phyloP scores from a whole-genome alignment of 1,140 invertebrate species.

The Marisa cornuarietis region DNA sequence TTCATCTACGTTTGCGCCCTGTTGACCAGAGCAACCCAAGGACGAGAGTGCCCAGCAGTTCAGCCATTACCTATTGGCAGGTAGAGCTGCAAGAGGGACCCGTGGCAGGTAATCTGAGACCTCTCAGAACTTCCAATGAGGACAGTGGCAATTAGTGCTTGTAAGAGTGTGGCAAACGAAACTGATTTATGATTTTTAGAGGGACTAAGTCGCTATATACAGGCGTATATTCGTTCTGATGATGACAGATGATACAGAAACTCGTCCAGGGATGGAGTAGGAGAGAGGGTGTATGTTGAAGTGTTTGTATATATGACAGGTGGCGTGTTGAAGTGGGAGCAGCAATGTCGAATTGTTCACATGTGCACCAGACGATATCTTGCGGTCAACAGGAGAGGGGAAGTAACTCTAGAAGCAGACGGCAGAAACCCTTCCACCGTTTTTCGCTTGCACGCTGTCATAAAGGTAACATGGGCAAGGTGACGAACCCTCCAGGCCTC shows the following conservation, averaged over 20 bases:
- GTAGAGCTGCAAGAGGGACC: constrained; percentile 51
- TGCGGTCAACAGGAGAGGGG: constrained; percentile 45
- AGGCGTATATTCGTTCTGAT: too few relatives aligned
- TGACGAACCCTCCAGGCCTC: too few relatives aligned
- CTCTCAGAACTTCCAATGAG: too few relatives aligned
- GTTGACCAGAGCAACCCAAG: constrained; percentile 57
- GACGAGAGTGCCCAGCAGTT: constrained; percentile 52
- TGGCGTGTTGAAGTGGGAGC: constrained; percentile 62
- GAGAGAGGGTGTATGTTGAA: too few relatives aligned
- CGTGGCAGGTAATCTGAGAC: constrained; percentile 32
- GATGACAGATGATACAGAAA: too few relatives aligned
- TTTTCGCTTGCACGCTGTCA: constrained; percentile 64
- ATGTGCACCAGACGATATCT: constrained; percentile 63
- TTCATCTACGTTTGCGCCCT: constrained; percentile 57
- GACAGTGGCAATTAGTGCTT: too few relatives aligned
- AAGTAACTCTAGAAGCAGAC: constrained; percentile 52
- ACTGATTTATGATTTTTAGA: too few relatives aligned
- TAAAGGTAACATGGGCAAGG: constrained; percentile 45
- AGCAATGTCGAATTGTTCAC: constrained; percentile 61
- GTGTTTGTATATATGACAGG: constrained; percentile 35
- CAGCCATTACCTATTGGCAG: constrained; percentile 59
- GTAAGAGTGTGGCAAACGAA: too few relatives aligned
- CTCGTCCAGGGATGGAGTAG: too few relatives aligned
- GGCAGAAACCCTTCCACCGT: constrained; percentile 57
- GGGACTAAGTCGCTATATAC: too few relatives aligned